phyloP scores from a whole-genome alignment of 2,888 invertebrate genomes.

The Parnassius orleans region DNA sequence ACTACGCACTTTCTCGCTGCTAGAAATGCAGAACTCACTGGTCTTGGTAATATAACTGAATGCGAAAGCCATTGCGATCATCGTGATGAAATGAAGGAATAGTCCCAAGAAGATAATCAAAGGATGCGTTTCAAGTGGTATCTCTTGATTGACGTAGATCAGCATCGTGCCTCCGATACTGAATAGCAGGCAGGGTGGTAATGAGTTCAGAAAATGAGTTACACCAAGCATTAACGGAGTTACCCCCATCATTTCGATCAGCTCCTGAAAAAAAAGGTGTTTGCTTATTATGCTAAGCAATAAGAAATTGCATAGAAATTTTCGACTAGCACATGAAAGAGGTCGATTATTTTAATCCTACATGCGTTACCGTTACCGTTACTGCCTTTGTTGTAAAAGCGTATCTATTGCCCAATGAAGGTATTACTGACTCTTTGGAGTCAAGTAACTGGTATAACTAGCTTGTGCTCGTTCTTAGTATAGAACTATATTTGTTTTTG shows the following conservation, averaged over 20 bases:
- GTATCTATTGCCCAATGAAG: too few species aligned
- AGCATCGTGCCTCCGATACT: conserved; percentile 58
- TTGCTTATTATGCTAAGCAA: neutral
- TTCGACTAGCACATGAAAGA: neutral
- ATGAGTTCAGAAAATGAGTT: conserved; percentile 85
- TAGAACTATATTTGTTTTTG: too few species aligned
- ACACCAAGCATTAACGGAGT: conserved; percentile 82
- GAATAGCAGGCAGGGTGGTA: conserved; percentile 78
- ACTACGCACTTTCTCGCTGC: too few species aligned
- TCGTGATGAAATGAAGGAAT: conserved; percentile 80
- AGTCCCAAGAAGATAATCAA: conserved; percentile 81
- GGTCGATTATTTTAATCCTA: too few species aligned
- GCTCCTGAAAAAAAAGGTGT: conserved; percentile 75
- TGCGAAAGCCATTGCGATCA: conserved; percentile 82
- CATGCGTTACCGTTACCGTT: too few species aligned
- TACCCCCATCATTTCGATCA: conserved; percentile 89
- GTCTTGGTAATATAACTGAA: conserved; percentile 83
- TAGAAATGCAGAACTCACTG: conserved; percentile 61
- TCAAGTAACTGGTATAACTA: too few species aligned
- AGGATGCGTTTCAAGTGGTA: conserved; percentile 72
- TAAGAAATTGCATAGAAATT: neutral
- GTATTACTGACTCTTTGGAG: too few species aligned
- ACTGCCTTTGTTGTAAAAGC: too few species aligned
- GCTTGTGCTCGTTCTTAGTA: too few species aligned
- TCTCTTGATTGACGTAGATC: conserved; percentile 41